Base-by-base conservation (phyloP, 2,797 vertebrate species). In the Octomys mimax region DNA sequence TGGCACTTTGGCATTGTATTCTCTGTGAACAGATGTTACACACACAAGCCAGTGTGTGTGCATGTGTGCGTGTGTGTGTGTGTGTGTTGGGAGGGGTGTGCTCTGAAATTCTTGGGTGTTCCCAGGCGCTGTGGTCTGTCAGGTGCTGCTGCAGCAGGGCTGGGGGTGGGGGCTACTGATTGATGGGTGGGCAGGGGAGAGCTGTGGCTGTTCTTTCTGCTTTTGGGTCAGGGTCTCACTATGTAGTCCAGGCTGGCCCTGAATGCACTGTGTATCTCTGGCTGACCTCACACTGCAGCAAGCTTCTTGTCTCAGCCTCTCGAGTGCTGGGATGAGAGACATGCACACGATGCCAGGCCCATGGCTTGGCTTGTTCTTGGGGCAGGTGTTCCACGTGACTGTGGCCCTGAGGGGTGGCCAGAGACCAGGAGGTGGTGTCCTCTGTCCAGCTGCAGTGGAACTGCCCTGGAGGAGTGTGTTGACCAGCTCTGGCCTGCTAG, bases 361-460 rank as follows among this genome's bases (percentile, higher is more conserved):
- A 0, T 19, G 61, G 57, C 39, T 70, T 6, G 36, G 1, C 62
- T 57, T 33, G 78, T 39, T 2, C 59, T 57, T 36, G 6, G 42
- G 78, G 66, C 64, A 12, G 80, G 39, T 33, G 18, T 2, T 4
- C 33, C 57, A 54, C 21, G 42, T 54, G 87, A n/a, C 28, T 0
- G 11, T 2, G 19, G 36, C 16, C 19, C 13, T 0, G 0, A 0
- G 1, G 39, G 57, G 39, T 79, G 39, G 39, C 33, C 1, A 10
- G 59, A 7, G 26, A 54, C 26, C 24, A 26, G 13, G 31, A 49
- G 2, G 16, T 6, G 18, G 46, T 33, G 0, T 57, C 31, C 36
- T 46, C 14, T 22, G 13, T 36, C n/a, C 10, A 1, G 68, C 3
- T 26, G 54, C n/a, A 57, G 16, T 21, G 13, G 80, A 21, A 9